These are phyloP conservation scores for Atractosteus spatula DNA, from an alignment of 2,113 vertebrate species.

Conservation along the genomic window DNA sequence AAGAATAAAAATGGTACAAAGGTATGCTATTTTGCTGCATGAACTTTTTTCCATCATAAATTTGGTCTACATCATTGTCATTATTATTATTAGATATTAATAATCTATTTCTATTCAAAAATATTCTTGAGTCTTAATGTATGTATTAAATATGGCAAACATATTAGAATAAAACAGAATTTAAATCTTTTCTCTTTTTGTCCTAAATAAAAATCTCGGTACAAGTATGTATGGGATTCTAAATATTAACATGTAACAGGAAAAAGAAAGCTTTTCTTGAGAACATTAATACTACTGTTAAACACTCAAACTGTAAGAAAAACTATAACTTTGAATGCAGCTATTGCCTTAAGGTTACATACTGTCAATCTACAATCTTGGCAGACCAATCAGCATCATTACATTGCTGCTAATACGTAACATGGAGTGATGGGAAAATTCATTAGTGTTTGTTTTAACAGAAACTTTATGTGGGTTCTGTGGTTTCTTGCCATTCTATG, in stretches of 20 bases:
- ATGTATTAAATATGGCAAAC: not conserved
- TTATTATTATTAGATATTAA: too few relatives aligned
- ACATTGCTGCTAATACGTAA: not conserved
- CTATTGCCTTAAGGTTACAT: not conserved
- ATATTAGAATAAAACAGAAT: not conserved
- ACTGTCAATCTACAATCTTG: not conserved
- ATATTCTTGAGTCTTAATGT: not conserved
- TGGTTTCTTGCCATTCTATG: not conserved
- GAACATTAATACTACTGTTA: not conserved
- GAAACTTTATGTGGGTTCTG: not conserved
- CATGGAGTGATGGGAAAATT: slow-evolving; percentile 1
- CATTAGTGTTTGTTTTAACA: not conserved
- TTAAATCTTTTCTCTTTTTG: not conserved
- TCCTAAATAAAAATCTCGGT: not conserved
- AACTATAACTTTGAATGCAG: not conserved
- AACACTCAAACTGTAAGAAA: not conserved
- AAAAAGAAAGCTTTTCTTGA: not conserved
- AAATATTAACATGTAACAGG: not conserved
- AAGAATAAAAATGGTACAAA: too few relatives aligned
- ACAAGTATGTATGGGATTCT: too few relatives aligned
- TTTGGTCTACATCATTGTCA: too few relatives aligned
- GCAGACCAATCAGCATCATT: not conserved
- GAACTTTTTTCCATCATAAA: too few relatives aligned
- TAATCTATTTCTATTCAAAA: too few relatives aligned
- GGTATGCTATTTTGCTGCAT: too few relatives aligned